phyloP scores from a whole-genome alignment of 2,888 invertebrate species.

The Pristionchus maxplancki region DNA sequence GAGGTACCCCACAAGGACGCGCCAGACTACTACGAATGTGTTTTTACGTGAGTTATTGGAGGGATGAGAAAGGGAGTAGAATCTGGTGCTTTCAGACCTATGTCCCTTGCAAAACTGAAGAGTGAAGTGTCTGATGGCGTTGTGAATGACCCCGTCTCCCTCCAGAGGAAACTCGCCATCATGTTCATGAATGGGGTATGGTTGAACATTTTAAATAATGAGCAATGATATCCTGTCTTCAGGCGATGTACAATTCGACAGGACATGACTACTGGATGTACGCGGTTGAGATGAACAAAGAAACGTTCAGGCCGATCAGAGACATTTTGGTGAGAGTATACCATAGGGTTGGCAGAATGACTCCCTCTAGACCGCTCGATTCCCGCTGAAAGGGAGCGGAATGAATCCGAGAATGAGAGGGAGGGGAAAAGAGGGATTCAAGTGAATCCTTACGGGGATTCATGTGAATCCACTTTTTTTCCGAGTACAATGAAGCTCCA shows the following conservation, averaged over 20 bases:
- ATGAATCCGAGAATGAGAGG: too few relatives aligned
- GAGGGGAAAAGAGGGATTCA: too few relatives aligned
- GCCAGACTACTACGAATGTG: constrained; percentile 44
- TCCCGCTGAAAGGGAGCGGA: too few relatives aligned
- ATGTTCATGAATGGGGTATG: constrained; percentile 46
- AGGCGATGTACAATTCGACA: constrained; percentile 48
- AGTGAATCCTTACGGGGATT: too few relatives aligned
- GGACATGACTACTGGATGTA: not conserved
- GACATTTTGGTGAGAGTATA: not conserved
- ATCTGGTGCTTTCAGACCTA: constrained; percentile 27
- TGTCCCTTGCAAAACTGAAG: not conserved
- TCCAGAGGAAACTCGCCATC: not conserved
- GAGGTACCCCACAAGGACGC: constrained; percentile 12
- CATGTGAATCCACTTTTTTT: too few relatives aligned
- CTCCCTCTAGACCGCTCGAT: too few relatives aligned
- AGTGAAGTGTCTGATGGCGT: not conserved
- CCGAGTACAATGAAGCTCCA: too few relatives aligned
- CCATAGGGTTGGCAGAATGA: too few relatives aligned
- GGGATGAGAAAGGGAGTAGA: not conserved
- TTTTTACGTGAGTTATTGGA: not conserved
- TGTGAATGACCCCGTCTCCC: not conserved
- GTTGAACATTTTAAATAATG: not conserved
- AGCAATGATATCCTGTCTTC: not conserved
- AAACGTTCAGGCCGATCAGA: not conserved
- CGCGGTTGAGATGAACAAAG: constrained; percentile 13